phyloP scores from a whole-genome alignment of 2,797 vertebrate genomes.

The Emys orbicularis region DNA sequence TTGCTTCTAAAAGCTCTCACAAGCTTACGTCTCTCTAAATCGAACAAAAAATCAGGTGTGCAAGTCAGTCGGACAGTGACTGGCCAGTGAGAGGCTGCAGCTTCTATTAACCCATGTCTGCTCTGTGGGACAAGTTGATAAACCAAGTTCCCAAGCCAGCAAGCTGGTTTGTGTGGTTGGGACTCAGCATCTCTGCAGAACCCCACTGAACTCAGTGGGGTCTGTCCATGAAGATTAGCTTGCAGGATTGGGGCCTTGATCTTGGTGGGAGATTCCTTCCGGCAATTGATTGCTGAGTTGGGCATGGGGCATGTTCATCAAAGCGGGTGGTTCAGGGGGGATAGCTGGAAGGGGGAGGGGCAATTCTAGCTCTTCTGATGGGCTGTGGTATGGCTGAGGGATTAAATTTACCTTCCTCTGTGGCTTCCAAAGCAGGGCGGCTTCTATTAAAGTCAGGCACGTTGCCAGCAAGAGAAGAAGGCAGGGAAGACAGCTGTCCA shows the following conservation, averaged over 20 bases:
- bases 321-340: not conserved
- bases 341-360: not conserved
- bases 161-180: not conserved
- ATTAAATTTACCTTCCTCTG: not conserved
- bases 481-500: not conserved
- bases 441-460: no score
- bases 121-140: not conserved
- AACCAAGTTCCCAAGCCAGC: not conserved
- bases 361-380: no score
- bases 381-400: not conserved
- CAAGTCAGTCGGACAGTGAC: rapidly evolving
- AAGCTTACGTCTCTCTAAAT: constrained; percentile 24
- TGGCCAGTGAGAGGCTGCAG: not conserved
- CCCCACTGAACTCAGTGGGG: not conserved
- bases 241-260: not conserved
- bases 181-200: not conserved
- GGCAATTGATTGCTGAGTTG: not conserved
- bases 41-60: not conserved
- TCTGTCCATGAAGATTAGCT: not conserved
- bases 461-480: no score
- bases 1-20: not conserved
- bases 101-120: not conserved
- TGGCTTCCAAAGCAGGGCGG: not conserved
- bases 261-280: not conserved
- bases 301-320: not conserved